phyloP scores from a whole-genome alignment of 2,797 vertebrate species.

The Stomatorhinus walkeri region DNA sequence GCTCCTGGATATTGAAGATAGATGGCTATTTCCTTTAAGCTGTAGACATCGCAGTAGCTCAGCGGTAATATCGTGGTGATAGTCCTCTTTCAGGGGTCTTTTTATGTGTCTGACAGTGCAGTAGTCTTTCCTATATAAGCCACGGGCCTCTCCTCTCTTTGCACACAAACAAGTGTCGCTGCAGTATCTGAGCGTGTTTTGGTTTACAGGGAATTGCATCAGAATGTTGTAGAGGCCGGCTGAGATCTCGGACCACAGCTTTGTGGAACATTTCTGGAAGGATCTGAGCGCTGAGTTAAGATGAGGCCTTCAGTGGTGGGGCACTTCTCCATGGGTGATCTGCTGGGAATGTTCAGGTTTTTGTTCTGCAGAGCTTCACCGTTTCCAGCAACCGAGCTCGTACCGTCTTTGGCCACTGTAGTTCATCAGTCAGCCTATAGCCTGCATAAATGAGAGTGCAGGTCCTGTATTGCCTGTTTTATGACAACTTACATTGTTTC shows the following conservation, averaged over 20 bases:
- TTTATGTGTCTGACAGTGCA: not conserved
- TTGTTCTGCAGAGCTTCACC: not conserved
- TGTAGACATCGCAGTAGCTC: not conserved
- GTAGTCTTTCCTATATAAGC: not conserved
- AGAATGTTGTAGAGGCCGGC: not conserved
- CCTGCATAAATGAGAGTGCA: not conserved
- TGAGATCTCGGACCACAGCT: not conserved
- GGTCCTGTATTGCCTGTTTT: not conserved
- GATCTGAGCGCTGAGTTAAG: not conserved
- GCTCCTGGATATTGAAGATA: not conserved
- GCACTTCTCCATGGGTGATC: not conserved
- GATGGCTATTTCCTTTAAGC: not conserved
- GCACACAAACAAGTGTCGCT: not conserved
- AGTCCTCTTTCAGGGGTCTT: not conserved
- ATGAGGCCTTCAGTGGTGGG: not conserved
- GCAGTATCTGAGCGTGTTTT: not conserved
- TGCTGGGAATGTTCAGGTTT: not conserved
- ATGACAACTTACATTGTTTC: not conserved
- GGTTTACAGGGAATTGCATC: constrained; percentile 5
- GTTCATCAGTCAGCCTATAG: not conserved
- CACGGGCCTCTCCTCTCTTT: not conserved
- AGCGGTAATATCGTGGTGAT: not conserved
- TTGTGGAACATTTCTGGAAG: not conserved
- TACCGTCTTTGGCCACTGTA: not conserved
- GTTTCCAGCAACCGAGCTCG: not conserved